Evolutionary conservation across 2,113 vertebrate genomes (phyloP), one percentile per base, ranked within the genome.

Genomic region (Melanotaenia duboulayi): DNA sequence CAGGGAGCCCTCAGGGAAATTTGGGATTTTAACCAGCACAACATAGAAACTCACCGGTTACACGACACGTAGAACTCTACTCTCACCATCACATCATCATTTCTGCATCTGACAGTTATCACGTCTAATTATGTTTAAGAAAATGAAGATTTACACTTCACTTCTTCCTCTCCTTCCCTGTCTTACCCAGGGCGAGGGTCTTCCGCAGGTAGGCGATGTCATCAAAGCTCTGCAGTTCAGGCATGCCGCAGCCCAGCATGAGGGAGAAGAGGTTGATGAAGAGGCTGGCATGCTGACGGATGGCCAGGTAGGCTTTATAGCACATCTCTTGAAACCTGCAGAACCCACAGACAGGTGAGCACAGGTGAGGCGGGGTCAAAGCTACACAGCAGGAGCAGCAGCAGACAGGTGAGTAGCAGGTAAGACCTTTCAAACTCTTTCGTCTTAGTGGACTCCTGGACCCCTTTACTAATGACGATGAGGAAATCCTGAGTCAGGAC

Each of bases 221-320:
- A 2, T 98, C 97, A 80, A 99, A 98, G 62, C 95, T 97, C 69
- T 99, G 97, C 71, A 99, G 94, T 89, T 99, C 96, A 12, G 97
- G 97, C 95, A 97, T 97, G 61, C 96, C 96, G 14, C 96, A 97
- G 85, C 96, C 96, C 76, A 97, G 95, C 94, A 97, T 95, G 90
- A 97, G 96, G 65, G 96, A 97, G 83, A 97, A 96, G 2, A 97
- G 95, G 84, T 97, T 97, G 88, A 97, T 97, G 93, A 97, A 97
- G 83, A 97, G 96, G 90, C 96, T 96, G 83, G 96, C 96, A 39
- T 97, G 96, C 91, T 97, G 96, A 8, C 96, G 93, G 85, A 97
- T 97, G 67, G 96, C 96, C 58, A 97, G 91, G 57, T 97, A 97
- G 71, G 96, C 96, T 76, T 97, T 97, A 63, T 97, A 97, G 85